phyloP scores from a whole-genome alignment of 2,797 vertebrate species.

The Crenuchus spilurus region DNA sequence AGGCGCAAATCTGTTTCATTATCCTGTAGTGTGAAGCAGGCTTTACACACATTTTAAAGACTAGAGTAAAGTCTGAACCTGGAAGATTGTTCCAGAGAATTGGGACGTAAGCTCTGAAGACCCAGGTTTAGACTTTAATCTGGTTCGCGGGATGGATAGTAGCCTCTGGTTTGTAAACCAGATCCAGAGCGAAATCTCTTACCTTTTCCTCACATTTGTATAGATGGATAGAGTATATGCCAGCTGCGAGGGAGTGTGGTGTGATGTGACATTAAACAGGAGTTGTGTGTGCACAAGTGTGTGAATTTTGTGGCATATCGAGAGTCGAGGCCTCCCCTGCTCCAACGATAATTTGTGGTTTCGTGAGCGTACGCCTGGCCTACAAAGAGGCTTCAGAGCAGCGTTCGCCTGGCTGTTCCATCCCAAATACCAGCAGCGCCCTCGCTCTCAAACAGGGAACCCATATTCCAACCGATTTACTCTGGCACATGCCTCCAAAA shows the following conservation, averaged over 20 bases:
- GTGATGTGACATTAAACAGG: constrained; percentile 56
- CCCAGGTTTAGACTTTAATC: too few relatives aligned
- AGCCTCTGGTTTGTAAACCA: too few relatives aligned
- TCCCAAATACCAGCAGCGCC: constrained; percentile 80
- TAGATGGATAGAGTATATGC: constrained; percentile 50
- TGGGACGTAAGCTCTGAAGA: too few relatives aligned
- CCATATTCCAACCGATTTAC: constrained; percentile 81
- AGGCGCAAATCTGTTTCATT: too few relatives aligned
- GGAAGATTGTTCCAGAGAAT: too few relatives aligned
- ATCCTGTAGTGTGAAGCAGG: too few relatives aligned
- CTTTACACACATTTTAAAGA: too few relatives aligned
- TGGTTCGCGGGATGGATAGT: too few relatives aligned
- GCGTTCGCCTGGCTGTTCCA: constrained; percentile 81
- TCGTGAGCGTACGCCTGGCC: constrained; percentile 81
- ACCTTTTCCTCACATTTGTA: not conserved
- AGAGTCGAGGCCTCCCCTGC: constrained; percentile 72
- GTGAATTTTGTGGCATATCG: constrained; percentile 50
- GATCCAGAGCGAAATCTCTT: too few relatives aligned
- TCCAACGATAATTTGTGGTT: constrained; percentile 93
- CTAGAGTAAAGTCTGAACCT: too few relatives aligned
- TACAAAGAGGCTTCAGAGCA: constrained; percentile 93
- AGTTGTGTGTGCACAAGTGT: constrained; percentile 20
- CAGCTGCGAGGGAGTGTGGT: too few relatives aligned
- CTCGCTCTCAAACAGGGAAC: constrained; percentile 81
- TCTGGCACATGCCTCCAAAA: constrained; percentile 71